Evolutionary conservation across 1,140 invertebrate species (phyloP), one percentile per base, ranked within the genome.

Genomic region (Calliphora vicina): DNA sequence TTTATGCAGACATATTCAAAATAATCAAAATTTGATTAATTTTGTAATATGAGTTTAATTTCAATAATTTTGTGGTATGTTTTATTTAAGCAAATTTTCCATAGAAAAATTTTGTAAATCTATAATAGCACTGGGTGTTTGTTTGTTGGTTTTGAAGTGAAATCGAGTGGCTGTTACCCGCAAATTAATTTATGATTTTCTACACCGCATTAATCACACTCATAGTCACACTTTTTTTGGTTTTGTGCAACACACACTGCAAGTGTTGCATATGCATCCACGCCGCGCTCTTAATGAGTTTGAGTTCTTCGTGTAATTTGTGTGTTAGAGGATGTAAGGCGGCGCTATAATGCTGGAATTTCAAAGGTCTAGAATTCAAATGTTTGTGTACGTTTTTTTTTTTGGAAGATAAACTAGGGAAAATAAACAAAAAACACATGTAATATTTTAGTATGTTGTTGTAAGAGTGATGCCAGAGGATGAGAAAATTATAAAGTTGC

Each of bases 111-210:
- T 35, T 2, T 35, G 2, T 35, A 35, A n/a, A n/a, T n/a, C n/a
- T n/a, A n/a, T n/a, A n/a, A n/a, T n/a, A n/a, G n/a, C n/a, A n/a
- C n/a, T n/a, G n/a, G n/a, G n/a, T n/a, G n/a, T n/a, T n/a, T n/a
- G n/a, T n/a, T n/a, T n/a, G n/a, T n/a, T n/a, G n/a, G n/a, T 35
- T 35, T 35, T 35, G 29, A 35, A 35, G 2, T 35, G 2, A 35
- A 35, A 35, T 35, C 29, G 29, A 35, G 29, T 35, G 29, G 29
- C 29, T 35, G 29, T 35, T 35, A 35, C 29, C 29, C 29, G 29
- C 29, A 78, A 78, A 78, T 78, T 78, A 78, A 78, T 78, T 78
- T 78, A 78, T 78, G 74, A 78, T 43, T 78, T 78, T 78, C 74
- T 78, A 43, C 74, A 78, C 74, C 74, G 20, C 74, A 78, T 78